A percentile compares a stretch with the other conserved stretches of the same genome.
Conservation (phyloP, 2,113 vertebrate genomes). For the Leptocoma aspasia region DNA sequence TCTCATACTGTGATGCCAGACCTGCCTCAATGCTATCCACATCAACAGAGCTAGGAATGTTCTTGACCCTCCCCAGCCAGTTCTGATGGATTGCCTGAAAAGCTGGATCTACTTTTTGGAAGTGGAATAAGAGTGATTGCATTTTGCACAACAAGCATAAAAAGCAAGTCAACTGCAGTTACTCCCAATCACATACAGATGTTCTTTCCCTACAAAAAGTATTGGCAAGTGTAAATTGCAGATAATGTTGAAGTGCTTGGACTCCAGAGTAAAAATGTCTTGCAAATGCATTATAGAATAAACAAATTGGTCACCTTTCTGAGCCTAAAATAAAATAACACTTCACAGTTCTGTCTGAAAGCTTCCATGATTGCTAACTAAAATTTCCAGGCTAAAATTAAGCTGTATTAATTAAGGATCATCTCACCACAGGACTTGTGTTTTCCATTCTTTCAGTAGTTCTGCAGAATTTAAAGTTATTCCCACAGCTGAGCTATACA, state of each 20-base stretch:
- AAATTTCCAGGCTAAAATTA: neutral
- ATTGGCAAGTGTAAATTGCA: neutral
- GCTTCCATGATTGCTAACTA: neutral
- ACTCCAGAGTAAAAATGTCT: neutral
- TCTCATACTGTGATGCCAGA: neutral
- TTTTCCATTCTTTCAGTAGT: neutral
- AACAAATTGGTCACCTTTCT: neutral
- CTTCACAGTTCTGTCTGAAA: neutral
- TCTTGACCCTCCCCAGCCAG: neutral
- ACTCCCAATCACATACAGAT: conserved; percentile 6
- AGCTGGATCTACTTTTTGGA: neutral
- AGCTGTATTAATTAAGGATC: neutral
- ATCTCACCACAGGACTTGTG: neutral
- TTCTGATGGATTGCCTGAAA: neutral
- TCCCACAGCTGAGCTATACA: neutral
- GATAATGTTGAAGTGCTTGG: neutral
- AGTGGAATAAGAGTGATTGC: neutral
- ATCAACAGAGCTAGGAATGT: neutral
- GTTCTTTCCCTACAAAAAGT: neutral
- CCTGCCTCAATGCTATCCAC: neutral
- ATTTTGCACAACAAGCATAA: neutral
- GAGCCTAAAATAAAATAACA: neutral
- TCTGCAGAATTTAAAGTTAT: neutral
- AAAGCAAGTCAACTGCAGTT: neutral
- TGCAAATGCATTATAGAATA: neutral